Conservation (phyloP, 1,140 invertebrate species). For the Scylla paramamosain region DNA sequence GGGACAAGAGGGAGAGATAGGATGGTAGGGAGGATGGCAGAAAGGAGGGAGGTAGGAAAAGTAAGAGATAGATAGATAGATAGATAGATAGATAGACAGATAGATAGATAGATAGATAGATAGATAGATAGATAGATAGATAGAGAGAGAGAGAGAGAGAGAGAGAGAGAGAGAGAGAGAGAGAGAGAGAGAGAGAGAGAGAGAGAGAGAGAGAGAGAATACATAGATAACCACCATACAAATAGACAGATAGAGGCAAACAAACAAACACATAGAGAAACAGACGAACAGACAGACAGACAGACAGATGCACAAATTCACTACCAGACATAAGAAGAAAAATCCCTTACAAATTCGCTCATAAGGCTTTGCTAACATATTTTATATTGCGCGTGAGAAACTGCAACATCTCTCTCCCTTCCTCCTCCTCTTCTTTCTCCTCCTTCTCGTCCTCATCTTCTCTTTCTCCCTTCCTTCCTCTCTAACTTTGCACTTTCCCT, state of each 20-base stretch:
- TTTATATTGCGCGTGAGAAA: background rate
- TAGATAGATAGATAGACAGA: background rate
- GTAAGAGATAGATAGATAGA: background rate
- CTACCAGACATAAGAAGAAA: too few species aligned
- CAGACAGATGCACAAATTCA: too few species aligned
- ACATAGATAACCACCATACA: too few species aligned
- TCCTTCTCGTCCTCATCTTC: background rate
- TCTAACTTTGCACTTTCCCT: too few species aligned
- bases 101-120: background rate
- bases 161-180: too few species aligned
- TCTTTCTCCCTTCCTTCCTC: background rate
- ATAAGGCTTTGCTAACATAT: too few species aligned
- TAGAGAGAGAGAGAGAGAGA: background rate
- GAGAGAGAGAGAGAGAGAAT: too few species aligned
- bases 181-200: too few species aligned
- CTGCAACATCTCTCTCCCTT: background rate
- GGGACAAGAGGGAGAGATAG: background rate
- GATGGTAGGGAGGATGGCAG: background rate
- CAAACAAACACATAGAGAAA: too few species aligned
- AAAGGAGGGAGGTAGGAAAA: background rate
- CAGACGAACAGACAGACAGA: too few species aligned
- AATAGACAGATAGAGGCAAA: too few species aligned
- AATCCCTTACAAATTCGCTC: too few species aligned
- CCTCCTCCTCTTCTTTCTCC: background rate
- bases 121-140: background rate